Percentiles rank a stretch among this genome's conserved stretches.
Conservation (phyloP, 2,113 vertebrate species). For the Aspiorhynchus laticeps region DNA sequence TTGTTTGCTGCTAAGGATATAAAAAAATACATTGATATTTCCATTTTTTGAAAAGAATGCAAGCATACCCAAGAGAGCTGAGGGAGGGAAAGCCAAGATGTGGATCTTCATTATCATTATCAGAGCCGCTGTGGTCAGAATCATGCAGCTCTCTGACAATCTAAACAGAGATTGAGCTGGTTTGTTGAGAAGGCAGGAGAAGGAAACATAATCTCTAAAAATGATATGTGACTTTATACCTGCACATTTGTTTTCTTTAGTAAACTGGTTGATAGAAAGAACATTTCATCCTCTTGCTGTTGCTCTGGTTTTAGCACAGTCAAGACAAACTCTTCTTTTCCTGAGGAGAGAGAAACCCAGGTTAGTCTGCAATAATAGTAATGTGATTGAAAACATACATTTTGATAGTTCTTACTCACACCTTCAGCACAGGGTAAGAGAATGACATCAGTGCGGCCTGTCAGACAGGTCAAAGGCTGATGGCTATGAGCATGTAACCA, state of each 20-base stretch:
- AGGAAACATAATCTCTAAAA: not conserved
- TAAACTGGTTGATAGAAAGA: slow-evolving; percentile 79
- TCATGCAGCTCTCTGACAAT: slow-evolving; percentile 76
- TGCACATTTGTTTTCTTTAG: slow-evolving; percentile 84
- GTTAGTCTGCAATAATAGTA: not conserved
- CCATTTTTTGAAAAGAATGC: not conserved
- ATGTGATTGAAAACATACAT: not conserved
- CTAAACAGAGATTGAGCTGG: slow-evolving; percentile 67
- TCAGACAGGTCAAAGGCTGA: slow-evolving; percentile 80
- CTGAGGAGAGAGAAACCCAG: slow-evolving; percentile 57
- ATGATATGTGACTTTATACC: slow-evolving; percentile 70
- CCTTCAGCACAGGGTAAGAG: slow-evolving; percentile 80
- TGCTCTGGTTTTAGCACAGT: slow-evolving; percentile 72
- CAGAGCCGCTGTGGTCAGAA: slow-evolving; percentile 47
- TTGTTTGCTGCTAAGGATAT: not conserved
- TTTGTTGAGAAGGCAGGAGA: slow-evolving; percentile 1
- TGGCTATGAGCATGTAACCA: slow-evolving; percentile 84
- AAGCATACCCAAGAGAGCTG: slow-evolving; percentile 80
- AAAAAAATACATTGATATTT: slow-evolving; percentile 6
- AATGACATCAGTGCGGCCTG: slow-evolving; percentile 73
- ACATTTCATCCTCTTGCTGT: slow-evolving; percentile 78
- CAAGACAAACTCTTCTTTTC: slow-evolving; percentile 81
- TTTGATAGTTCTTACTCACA: slow-evolving; percentile 48
- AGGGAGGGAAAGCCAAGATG: slow-evolving; percentile 76
- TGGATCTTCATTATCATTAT: slow-evolving; percentile 61